Evolutionary conservation across 2,113 vertebrate genomes (phyloP).

Genomic region (Vidua chalybeata): DNA sequence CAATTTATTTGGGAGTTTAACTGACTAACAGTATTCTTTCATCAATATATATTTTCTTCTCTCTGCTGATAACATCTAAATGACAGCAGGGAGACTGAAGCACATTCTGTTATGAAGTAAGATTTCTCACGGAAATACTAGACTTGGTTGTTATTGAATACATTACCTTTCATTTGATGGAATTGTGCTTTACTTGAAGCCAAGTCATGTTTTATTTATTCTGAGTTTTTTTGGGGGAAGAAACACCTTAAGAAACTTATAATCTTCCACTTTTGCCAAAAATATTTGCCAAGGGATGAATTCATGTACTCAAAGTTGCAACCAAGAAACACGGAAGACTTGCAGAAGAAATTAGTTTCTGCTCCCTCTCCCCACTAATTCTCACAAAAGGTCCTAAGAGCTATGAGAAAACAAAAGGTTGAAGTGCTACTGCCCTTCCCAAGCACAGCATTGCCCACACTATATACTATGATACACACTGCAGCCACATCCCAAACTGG

Average conservation of each 20-base stretch:
- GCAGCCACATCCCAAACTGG: background rate
- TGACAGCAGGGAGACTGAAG: slow-evolving; percentile 13
- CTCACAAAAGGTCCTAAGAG: background rate
- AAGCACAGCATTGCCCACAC: background rate
- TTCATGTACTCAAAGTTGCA: background rate
- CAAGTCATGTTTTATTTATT: background rate
- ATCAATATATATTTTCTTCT: background rate
- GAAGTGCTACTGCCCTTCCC: background rate
- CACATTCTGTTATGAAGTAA: background rate
- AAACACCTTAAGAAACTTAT: background rate
- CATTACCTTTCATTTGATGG: background rate
- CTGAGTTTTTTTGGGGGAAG: background rate
- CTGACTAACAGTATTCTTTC: background rate
- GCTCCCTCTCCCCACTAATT: background rate
- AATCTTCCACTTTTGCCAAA: background rate
- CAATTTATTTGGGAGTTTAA: slow-evolving; percentile 36
- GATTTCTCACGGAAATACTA: background rate
- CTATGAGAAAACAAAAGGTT: background rate
- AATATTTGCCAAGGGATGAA: background rate
- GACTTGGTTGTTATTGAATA: background rate
- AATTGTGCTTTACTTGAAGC: background rate
- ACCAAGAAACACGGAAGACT: background rate
- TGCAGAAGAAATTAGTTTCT: background rate
- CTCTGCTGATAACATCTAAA: background rate
- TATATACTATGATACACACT: background rate